phyloP scores from a whole-genome alignment of 1,140 invertebrate species.

The Drosophila paulistorum region DNA sequence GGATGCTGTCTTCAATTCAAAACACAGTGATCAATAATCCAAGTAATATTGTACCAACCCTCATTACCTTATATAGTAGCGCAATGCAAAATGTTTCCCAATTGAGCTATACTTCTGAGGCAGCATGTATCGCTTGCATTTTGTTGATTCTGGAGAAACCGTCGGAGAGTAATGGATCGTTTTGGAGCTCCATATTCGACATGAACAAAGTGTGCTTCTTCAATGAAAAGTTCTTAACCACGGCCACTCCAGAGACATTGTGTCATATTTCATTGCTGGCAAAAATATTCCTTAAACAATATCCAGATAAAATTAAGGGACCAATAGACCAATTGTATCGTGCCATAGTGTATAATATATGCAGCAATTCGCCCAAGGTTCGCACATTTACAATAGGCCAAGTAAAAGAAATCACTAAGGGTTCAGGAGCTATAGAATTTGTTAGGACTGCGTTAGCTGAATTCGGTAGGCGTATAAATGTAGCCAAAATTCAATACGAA shows the following conservation, averaged over 20 bases:
- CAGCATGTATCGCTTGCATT: slow-evolving; percentile 89
- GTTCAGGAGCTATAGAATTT: slow-evolving; percentile 46
- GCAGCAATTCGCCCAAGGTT: slow-evolving; percentile 81
- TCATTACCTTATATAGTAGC: slow-evolving; percentile 89
- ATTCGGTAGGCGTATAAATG: slow-evolving; percentile 85
- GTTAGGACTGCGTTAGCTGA: slow-evolving; percentile 84
- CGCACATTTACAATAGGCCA: slow-evolving; percentile 77
- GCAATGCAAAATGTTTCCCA: slow-evolving; percentile 86
- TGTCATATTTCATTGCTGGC: slow-evolving; percentile 86
- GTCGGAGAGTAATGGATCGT: slow-evolving; percentile 72
- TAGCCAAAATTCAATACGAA: slow-evolving; percentile 84
- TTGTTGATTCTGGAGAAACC: slow-evolving; percentile 86
- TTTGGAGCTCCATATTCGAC: slow-evolving; percentile 89
- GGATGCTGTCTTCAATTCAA: slow-evolving; percentile 87
- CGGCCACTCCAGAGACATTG: slow-evolving; percentile 88
- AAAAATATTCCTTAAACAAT: slow-evolving; percentile 86
- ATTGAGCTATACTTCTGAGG: slow-evolving; percentile 89
- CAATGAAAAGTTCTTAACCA: slow-evolving; percentile 90
- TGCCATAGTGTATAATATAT: slow-evolving; percentile 87
- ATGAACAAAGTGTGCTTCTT: slow-evolving; percentile 91
- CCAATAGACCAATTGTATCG: slow-evolving; percentile 85
- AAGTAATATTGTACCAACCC: slow-evolving; percentile 74
- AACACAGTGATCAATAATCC: slow-evolving; percentile 61
- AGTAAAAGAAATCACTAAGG: slow-evolving; percentile 68
- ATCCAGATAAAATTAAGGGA: slow-evolving; percentile 85